These are phyloP conservation scores for Leucophenga varia DNA, from an alignment of 1,140 invertebrate genomes.

Conservation along the genomic window DNA sequence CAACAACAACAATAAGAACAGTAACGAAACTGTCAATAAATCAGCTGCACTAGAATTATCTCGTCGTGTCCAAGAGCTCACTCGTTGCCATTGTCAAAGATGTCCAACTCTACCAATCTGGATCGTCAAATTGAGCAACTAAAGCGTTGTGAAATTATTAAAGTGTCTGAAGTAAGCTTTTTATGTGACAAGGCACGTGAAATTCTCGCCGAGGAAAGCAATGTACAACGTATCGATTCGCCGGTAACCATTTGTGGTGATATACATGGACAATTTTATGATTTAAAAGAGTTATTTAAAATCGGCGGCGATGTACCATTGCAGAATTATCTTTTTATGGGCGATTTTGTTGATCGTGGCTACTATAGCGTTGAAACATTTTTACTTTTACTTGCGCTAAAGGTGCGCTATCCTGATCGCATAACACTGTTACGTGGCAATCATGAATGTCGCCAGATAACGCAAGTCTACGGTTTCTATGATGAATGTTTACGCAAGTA, in stretches of 20 bases:
- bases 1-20: too few relatives aligned
- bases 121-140: conserved; percentile 96
- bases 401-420: conserved; percentile 96
- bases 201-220: conserved; percentile 97
- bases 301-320: conserved; percentile 97
- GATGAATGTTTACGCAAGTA: conserved; percentile 99
- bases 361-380: conserved; percentile 99
- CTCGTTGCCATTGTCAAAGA: too few relatives aligned
- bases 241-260: conserved; percentile 99
- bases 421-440: conserved; percentile 97
- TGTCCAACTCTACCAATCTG: conserved; percentile 79
- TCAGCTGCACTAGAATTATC: too few relatives aligned
- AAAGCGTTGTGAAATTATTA: conserved; percentile 95
- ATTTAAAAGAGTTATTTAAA: conserved; percentile 96
- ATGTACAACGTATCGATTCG: conserved; percentile 96
- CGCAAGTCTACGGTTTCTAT: conserved; percentile 99
- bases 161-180: conserved; percentile 95
- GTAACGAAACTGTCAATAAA: too few relatives aligned
- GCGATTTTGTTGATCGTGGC: too few relatives aligned
- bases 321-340: conserved; percentile 98
- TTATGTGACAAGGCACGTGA: conserved; percentile 98
- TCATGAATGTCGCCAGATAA: conserved; percentile 96
- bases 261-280: too few relatives aligned
- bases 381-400: conserved; percentile 89
- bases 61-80: too few relatives aligned